These are phyloP conservation scores for Drosophila percnosoma DNA, from an alignment of 2,888 invertebrate species.

Conservation along the genomic window DNA sequence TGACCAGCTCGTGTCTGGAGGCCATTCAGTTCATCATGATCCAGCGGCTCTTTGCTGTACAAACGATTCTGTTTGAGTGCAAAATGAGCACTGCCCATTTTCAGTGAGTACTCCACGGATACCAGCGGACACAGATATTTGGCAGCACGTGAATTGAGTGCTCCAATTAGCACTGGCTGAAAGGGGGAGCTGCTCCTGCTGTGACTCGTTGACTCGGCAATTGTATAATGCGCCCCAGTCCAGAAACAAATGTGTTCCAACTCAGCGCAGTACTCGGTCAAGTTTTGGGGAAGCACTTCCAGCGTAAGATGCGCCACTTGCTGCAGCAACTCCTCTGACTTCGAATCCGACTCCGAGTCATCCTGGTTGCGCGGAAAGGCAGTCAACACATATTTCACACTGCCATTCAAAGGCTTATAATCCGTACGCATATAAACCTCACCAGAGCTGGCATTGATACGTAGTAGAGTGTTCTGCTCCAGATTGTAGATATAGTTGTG, in stretches of 20 bases:
- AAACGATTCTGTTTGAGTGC: slow-evolving; percentile 83
- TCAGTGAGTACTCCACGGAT: slow-evolving; percentile 85
- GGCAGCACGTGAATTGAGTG: slow-evolving; percentile 84
- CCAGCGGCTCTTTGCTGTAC: slow-evolving; percentile 84
- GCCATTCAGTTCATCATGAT: slow-evolving; percentile 85
- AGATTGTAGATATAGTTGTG: slow-evolving; percentile 81
- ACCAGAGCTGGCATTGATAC: slow-evolving; percentile 81
- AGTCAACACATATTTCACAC: slow-evolving; percentile 76
- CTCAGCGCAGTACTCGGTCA: slow-evolving; percentile 76
- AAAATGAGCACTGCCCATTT: slow-evolving; percentile 82
- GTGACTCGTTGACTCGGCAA: slow-evolving; percentile 71
- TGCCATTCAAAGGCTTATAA: slow-evolving; percentile 68
- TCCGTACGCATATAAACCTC: slow-evolving; percentile 82
- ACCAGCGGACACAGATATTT: slow-evolving; percentile 85
- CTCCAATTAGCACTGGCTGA: slow-evolving; percentile 82
- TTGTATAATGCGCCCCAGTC: slow-evolving; percentile 78
- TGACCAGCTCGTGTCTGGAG: slow-evolving; percentile 73
- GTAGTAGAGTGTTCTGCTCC: slow-evolving; percentile 75
- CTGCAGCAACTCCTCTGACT: slow-evolving; percentile 49
- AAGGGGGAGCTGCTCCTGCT: slow-evolving; percentile 40
- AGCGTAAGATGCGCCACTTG: slow-evolving; percentile 80
- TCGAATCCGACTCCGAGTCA: slow-evolving; percentile 12
- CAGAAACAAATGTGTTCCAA: slow-evolving; percentile 83
- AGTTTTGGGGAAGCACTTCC: slow-evolving; percentile 75
- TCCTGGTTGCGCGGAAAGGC: slow-evolving; percentile 67